Percentiles rank a stretch among this genome's conserved stretches.
These are phyloP conservation scores for Drosophila glabriapex DNA, from an alignment of 2,888 invertebrate genomes.

Conservation along the genomic window DNA sequence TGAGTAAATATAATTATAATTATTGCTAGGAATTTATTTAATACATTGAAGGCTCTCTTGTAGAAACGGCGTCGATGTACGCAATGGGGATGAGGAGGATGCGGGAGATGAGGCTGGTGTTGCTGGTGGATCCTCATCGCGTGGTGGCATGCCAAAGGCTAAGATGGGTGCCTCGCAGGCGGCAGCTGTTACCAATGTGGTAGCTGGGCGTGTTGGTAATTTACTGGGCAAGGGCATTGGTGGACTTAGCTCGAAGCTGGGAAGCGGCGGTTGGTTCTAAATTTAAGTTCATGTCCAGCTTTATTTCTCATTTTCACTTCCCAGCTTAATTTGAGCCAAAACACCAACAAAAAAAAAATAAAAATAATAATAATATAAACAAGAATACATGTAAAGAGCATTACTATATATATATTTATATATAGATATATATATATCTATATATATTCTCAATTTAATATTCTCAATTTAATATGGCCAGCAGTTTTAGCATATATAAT, in stretches of 20 bases:
- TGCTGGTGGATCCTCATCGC: slow-evolving; percentile 35
- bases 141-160: slow-evolving; percentile 78
- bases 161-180: slow-evolving; percentile 83
- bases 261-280: slow-evolving; percentile 95
- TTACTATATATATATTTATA: background rate
- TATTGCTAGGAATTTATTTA: background rate
- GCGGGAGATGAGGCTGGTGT: slow-evolving; percentile 67
- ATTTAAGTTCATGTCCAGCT: background rate
- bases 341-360: background rate
- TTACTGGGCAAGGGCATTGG: slow-evolving; percentile 96
- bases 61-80: slow-evolving; percentile 71
- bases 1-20: slow-evolving; percentile 80
- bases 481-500: background rate
- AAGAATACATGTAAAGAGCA: background rate
- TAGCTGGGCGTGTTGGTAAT: slow-evolving; percentile 95
- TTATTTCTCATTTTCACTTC: background rate
- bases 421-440: too few species aligned
- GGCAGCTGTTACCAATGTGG: slow-evolving; percentile 83
- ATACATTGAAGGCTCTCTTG: background rate
- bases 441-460: too few species aligned
- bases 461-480: background rate
- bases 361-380: background rate
- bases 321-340: background rate
- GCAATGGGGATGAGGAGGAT: slow-evolving; percentile 78
- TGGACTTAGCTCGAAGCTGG: slow-evolving; percentile 94